Base-by-base conservation (phyloP, 2,113 vertebrate species). In the Merops nubicus region DNA sequence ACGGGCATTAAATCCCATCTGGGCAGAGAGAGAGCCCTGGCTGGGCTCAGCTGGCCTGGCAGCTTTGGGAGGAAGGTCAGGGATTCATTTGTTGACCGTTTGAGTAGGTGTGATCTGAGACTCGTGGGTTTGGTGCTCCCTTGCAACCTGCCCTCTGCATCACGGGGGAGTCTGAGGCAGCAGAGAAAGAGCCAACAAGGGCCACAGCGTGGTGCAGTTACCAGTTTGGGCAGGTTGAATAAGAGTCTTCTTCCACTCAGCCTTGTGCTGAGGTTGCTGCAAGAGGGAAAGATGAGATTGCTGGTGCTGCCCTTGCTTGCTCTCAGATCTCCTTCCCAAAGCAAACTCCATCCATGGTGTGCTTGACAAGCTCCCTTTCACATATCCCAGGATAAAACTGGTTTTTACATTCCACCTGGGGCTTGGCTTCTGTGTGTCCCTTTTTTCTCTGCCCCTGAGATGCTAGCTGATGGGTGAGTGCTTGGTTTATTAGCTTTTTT, bases 91-190 rank as follows among this genome's bases (percentile, higher is more conserved):
- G 36, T 31, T 63, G 64, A 23, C n/a, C 7, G 1, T 42, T 45
- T 60, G 63, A 51, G 50, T 47, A 34, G 42, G 72, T 51, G 25
- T 12, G 18, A 18, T n/a, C n/a, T 1, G 10, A n/a, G 22, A 40
- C 9, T 6, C 1, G 2, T 18, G 29, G 6, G 17, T 62, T 38
- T 34, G 14, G 36, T 43, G 54, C 73, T 53, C 1, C 42, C 34
- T 54, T n/a, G 12, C 8, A 15, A 4, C n/a, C 18, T 6, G 7
- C 42, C 15, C 60, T 31, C 23, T 0, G 1, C 47, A 8, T 9
- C 36, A 19, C 36, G 20, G 56, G n/a, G n/a, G n/a, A n/a, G n/a
- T n/a, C n/a, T n/a, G n/a, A n/a, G n/a, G n/a, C n/a, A n/a, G n/a
- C n/a, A n/a, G n/a, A n/a, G n/a, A n/a, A n/a, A n/a, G n/a, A n/a